These are phyloP conservation scores for Hexactinellida sp. DNA, from an alignment of 37 sponge, comb jelly and placozoan species.

Conservation along the genomic window DNA sequence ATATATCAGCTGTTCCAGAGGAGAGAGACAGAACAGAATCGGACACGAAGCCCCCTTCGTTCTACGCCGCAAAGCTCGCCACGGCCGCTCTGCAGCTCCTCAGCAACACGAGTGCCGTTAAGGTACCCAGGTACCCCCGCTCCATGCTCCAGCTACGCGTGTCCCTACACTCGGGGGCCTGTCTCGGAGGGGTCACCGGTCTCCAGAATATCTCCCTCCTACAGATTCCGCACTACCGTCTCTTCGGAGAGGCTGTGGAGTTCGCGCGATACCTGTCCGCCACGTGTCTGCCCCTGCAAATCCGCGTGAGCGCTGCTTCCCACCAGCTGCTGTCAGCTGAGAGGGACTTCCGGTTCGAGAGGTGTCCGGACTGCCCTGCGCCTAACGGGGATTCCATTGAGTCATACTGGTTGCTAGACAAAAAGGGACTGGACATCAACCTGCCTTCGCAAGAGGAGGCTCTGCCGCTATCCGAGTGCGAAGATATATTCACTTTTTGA, in stretches of 20 bases:
- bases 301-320: constrained; percentile 46
- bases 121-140: constrained; percentile 24
- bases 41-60: not conserved
- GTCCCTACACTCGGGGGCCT: constrained; percentile 52
- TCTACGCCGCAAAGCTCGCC: constrained; percentile 35
- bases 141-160: constrained; percentile 48
- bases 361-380: constrained; percentile 46
- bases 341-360: constrained; percentile 45
- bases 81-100: constrained; percentile 38
- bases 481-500: constrained; percentile 16
- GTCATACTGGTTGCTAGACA: constrained; percentile 58
- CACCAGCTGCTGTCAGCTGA: constrained; percentile 21
- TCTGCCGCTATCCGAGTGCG: constrained; percentile 40
- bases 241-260: constrained; percentile 35
- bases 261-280: constrained; percentile 27
- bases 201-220: constrained; percentile 21
- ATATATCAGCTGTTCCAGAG: too few relatives aligned
- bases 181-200: constrained; percentile 44
- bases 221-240: constrained; percentile 38
- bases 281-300: constrained; percentile 53
- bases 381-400: constrained; percentile 24
- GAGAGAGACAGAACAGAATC: not conserved
- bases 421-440: constrained; percentile 19
- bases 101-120: constrained; percentile 25
- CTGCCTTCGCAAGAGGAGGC: constrained; percentile 44